phyloP scores from a whole-genome alignment of 2,797 vertebrate genomes.

The Discoglossus pictus region DNA sequence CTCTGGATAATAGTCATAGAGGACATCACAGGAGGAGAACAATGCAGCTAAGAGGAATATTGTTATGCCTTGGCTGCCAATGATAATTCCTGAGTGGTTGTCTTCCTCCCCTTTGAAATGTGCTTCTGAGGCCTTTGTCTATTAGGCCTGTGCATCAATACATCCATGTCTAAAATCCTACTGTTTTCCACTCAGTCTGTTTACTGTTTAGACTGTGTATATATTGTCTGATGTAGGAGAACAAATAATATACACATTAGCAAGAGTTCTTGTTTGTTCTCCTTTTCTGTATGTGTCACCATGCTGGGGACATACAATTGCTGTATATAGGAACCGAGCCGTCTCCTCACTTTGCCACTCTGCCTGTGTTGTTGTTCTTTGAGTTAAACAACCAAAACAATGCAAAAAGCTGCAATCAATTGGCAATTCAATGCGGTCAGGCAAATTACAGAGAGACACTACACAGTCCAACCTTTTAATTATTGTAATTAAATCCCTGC shows the following conservation, averaged over 20 bases:
- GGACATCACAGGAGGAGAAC: no score
- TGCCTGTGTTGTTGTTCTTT: conserved; percentile 42
- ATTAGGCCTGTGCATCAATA: no score
- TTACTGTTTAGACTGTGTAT: not conserved
- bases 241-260: conserved; percentile 13
- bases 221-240: not conserved
- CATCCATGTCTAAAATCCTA: no score
- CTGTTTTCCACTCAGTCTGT: not conserved
- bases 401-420: conserved; percentile 45
- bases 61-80: no score
- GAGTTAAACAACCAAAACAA: conserved; percentile 45
- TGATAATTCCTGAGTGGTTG: no score
- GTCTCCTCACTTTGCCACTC: conserved; percentile 15
- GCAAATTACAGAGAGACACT: conserved; percentile 44
- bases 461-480: conserved; percentile 51
- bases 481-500: conserved; percentile 48
- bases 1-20: no score
- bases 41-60: no score
- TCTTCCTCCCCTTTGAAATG: no score
- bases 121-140: no score
- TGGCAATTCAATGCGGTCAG: conserved; percentile 40
- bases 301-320: not conserved
- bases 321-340: not conserved
- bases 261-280: not conserved
- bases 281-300: conserved; percentile 4